Evolutionary conservation across 2,113 vertebrate genomes (phyloP).

Genomic region (Turnix velox): DNA sequence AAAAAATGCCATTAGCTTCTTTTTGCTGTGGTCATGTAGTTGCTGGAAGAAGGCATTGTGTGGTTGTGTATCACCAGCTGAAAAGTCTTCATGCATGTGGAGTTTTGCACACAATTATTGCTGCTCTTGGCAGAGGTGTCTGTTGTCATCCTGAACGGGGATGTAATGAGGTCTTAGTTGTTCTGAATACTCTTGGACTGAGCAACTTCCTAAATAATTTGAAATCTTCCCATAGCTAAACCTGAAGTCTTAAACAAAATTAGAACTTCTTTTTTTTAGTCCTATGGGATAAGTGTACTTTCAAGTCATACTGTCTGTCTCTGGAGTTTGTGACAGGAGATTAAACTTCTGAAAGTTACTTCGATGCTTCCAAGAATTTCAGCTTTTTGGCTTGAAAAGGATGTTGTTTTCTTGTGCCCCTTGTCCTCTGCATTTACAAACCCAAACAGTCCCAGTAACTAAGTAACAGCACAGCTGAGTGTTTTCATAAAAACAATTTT

Average conservation of each 20-base stretch:
- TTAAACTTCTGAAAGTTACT: background rate
- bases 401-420: background rate
- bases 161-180: background rate
- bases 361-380: background rate
- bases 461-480: conserved; percentile 41
- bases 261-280: background rate
- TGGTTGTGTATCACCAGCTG: background rate
- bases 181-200: background rate
- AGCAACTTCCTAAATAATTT: background rate
- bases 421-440: conserved; percentile 1
- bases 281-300: background rate
- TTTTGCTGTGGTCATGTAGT: background rate
- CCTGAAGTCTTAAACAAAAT: background rate
- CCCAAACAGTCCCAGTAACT: conserved; percentile 28
- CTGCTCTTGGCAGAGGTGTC: background rate
- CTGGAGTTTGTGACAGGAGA: background rate
- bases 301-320: background rate
- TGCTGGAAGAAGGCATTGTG: background rate
- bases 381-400: background rate
- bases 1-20: background rate
- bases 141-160: fast-evolving
- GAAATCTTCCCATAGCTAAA: background rate
- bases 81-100: background rate
- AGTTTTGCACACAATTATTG: background rate
- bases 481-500: conserved; percentile 49